phyloP scores from a whole-genome alignment of 2,113 vertebrate genomes.

The Rhagologus leucostigma region DNA sequence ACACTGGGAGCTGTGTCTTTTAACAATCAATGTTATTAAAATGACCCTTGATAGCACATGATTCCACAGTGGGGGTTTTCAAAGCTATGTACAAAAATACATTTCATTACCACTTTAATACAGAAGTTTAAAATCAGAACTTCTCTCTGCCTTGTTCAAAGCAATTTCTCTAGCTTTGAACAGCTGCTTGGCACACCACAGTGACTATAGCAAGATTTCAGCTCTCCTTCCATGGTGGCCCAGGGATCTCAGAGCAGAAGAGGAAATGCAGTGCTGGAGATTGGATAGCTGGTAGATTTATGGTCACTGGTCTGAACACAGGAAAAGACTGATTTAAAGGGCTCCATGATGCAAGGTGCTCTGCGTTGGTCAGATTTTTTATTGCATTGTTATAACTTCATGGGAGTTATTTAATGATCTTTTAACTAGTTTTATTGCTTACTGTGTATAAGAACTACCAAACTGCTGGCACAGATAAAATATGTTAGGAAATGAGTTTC shows the following conservation, averaged over 20 bases:
- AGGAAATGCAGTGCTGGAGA: not conserved
- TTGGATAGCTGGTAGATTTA: not conserved
- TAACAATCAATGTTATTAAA: slow-evolving; percentile 68
- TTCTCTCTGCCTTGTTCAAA: slow-evolving; percentile 55
- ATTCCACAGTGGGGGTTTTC: slow-evolving; percentile 43
- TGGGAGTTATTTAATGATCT: slow-evolving; percentile 30
- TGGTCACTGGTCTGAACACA: not conserved
- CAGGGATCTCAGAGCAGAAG: not conserved
- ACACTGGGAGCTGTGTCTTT: slow-evolving; percentile 49
- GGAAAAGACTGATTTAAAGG: slow-evolving; percentile 18
- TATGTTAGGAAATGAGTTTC: not conserved
- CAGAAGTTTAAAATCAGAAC: slow-evolving; percentile 46
- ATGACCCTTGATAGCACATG: slow-evolving; percentile 37
- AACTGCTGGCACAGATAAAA: not conserved
- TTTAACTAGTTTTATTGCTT: slow-evolving; percentile 52
- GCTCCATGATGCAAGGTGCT: not conserved
- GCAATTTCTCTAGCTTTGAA: slow-evolving; percentile 32
- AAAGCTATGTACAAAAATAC: slow-evolving; percentile 44
- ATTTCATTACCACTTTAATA: slow-evolving; percentile 39
- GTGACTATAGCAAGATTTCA: not conserved
- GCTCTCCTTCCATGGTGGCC: not conserved
- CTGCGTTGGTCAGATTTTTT: not conserved
- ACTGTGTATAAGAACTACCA: not conserved
- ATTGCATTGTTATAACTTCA: slow-evolving; percentile 27
- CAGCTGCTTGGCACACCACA: not conserved